Conservation (phyloP, 2,888 invertebrate species). For the Drosophila koepferae region DNA sequence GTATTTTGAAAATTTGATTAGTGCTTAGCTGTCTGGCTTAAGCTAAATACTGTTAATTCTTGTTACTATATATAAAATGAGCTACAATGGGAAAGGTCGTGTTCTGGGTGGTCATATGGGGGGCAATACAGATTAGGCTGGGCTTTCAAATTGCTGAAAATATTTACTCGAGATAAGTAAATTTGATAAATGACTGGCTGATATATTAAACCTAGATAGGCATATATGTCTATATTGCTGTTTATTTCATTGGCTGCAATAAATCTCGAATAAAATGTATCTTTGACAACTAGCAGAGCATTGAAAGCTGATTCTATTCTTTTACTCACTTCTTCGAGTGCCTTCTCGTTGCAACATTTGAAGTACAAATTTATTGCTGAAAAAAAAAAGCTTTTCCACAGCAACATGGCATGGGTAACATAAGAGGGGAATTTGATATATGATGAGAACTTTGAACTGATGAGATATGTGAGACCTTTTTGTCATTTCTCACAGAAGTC, state of each 20-base stretch:
- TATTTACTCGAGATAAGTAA: no score
- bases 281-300: neutral
- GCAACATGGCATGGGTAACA: neutral
- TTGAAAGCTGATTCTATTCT: neutral
- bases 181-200: no score
- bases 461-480: neutral
- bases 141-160: no score
- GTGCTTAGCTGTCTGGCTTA: neutral
- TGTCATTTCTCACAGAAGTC: neutral
- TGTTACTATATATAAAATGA: neutral
- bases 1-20: neutral
- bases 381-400: neutral
- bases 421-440: neutral
- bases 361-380: neutral
- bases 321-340: neutral
- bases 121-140: no score
- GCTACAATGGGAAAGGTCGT: neutral
- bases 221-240: no score
- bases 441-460: neutral
- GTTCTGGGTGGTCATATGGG: no score
- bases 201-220: no score
- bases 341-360: neutral
- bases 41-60: neutral
- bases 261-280: no score
- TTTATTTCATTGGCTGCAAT: no score